Evolutionary conservation across 2,888 invertebrate genomes (phyloP), one percentile per base, ranked within the genome.

Genomic region (Myopa tessellatipennis): DNA sequence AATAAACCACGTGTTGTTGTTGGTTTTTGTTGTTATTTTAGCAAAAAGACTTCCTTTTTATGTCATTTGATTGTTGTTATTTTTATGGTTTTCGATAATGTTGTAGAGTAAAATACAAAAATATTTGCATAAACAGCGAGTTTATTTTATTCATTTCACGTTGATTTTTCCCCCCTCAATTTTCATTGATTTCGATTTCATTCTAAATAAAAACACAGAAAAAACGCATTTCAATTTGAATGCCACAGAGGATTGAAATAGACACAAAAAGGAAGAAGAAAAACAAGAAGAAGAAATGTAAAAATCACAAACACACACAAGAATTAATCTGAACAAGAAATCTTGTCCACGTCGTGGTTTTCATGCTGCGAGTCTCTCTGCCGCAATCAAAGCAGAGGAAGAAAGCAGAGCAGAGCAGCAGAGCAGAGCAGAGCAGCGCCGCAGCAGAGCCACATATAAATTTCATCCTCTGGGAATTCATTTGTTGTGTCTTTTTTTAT

Each of bases 71-170:
- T 26, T 26, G 26, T 26, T 26, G 26, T 26, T 26, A 26, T 26
- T 26, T 26, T 26, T 26, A 26, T 10, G 45, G 45, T 45, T 45
- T 10, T 45, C 45, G 6, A 45, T 45, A 4, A 45, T 45, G 10
- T 45, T 58, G 8, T 58, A n/a, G 14, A 58, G 58, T 12, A 58
- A 58, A 58, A 58, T n/a, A 10, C 8, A 26, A 26, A 61, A 26
- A 61, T 5, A 61, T 61, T 61, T 61, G 61, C 61, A 61, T 61
- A 61, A 61, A n/a, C 61, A 61, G n/a, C 1, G 26, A 61, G 34
- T 61, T 61, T 61, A 61, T 61, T 61, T 61, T 26, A 61, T 61
- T 26, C n/a, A 10, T 5, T 61, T 26, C n/a, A 10, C 26, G 5
- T 61, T 61, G 10, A 61, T 61, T 18, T 18, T 26, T 8, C n/a